Conservation (phyloP, 2,888 invertebrate species). For the Orgyia antiqua region DNA sequence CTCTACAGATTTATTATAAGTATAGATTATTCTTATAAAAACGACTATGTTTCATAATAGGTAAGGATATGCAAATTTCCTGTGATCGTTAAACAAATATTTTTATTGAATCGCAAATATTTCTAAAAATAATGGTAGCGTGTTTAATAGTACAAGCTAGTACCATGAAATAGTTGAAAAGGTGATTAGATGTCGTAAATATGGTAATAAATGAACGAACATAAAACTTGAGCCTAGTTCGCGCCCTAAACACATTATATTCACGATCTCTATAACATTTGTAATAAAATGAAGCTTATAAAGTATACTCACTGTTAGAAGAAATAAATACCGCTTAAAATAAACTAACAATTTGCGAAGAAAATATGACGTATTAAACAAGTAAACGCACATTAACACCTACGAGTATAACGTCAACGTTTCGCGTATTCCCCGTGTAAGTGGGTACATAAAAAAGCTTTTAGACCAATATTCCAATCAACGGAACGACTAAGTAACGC, state of each 20-base stretch:
- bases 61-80: too few relatives aligned
- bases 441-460: slow-evolving; percentile 58
- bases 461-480: slow-evolving; percentile 55
- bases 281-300: slow-evolving; percentile 2
- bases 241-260: background rate
- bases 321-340: slow-evolving; percentile 11
- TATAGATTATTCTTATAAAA: too few relatives aligned
- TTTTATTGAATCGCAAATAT: too few relatives aligned
- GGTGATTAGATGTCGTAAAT: too few relatives aligned
- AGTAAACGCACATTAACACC: slow-evolving; percentile 34
- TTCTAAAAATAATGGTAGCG: too few relatives aligned
- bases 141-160: too few relatives aligned
- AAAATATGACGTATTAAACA: slow-evolving; percentile 33
- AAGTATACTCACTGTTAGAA: slow-evolving; percentile 7
- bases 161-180: too few relatives aligned
- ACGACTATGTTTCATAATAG: too few relatives aligned
- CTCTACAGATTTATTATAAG: too few relatives aligned
- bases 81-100: too few relatives aligned
- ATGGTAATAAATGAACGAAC: too few relatives aligned
- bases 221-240: too few relatives aligned
- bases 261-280: background rate
- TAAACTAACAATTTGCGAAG: slow-evolving; percentile 8
- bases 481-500: slow-evolving; percentile 44
- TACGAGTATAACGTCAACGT: slow-evolving; percentile 30
- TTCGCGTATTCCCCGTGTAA: slow-evolving; percentile 41